Base-by-base conservation (phyloP, 1,140 invertebrate species). In the Trachelipus rathkii region DNA sequence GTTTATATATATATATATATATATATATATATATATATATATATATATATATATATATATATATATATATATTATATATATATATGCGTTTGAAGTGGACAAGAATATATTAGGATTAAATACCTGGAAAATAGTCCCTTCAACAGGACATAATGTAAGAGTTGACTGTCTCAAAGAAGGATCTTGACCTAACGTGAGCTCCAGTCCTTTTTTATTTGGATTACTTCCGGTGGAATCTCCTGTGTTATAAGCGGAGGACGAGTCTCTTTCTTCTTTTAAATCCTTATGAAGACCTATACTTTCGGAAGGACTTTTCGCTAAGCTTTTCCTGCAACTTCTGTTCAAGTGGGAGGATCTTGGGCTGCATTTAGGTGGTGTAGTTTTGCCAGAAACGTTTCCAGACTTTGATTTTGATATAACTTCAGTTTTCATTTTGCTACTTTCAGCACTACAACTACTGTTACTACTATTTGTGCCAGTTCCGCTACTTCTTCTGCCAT, bases 201-300 rank as follows among this genome's bases (percentile, higher is more conserved):
- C 73, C 89, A 82, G 50, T 43, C 69, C 77, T 10, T 33, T 44
- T 19, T 73, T 46, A 44, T 73, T 74, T 45, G 82, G 91, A 74
- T 90, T 91, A 81, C 91, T 92, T 74, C 92, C 89, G 80, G 90
- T 91, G 1, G 89, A 90, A 77, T 91, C n/a, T n/a, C 91, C 92
- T 0, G 91, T 92, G 81, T 92, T 93, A 82, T 92, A 92, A 71
- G 91, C 91, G 84, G 89, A 91, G 33, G n/a, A 91, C 21, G 89
- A 90, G 77, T 91, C 89, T 71, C 89, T 87, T 68, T 90, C 89
- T 72, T 82, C 82, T 33, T 76, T 74, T 21, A 46, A 15, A 11
- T 73, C 60, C 43, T 21, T 45, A 24, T 19, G n/a, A 19, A 44
- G 72, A 46, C 21, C 71, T 6, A 13, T 6, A 45, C 23, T n/a